Base-by-base conservation (phyloP, 2,113 vertebrate species). In the Orycteropus afer region DNA sequence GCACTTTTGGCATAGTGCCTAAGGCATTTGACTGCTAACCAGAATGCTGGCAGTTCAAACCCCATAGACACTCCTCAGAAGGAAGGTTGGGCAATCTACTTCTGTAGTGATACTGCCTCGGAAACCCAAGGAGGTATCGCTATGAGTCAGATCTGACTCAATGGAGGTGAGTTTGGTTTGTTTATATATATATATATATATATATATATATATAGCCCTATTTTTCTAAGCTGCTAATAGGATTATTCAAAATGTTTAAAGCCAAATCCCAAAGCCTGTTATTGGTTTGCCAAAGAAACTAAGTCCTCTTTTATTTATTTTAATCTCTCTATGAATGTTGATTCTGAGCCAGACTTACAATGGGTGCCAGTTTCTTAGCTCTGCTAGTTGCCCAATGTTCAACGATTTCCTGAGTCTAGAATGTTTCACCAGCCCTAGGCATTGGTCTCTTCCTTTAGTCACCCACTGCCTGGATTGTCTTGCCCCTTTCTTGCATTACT, bases 181-280 rank as follows among this genome's bases (percentile, higher is more conserved):
- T n/a, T n/a, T n/a, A 59, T 45, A 94, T 91, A 93, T 4, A 15
- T 67, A 69, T 51, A 95, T 69, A 59, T 59, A 59, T 23, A 59
- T 59, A 23, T 23, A 7, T 59, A 20, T 23, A 23, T 96, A 65
- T 95, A 94, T 82, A 97, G 90, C 40, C 74, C 92, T 32, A 45
- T 96, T 97, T 98, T 95, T 92, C 96, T 98, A 97, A 96, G 80
- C 95, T 83, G 42, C 49, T 98, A 98, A 98, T 96, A 98, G 96
- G 98, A 98, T 98, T 98, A 98, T 95, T 96, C 91, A 77, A 89
- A 98, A 97, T 80, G 14, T 92, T 97, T 89, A 97, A 97, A 97
- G 96, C 93, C 92, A 97, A 98, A 96, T 94, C 91, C 87, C 69
- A 92, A 91, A 98, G 96, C 96, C 94, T 88, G 74, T 90, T 96